Evolutionary conservation across 2,113 vertebrate genomes (phyloP).

Genomic region (Tiliqua scincoides): DNA sequence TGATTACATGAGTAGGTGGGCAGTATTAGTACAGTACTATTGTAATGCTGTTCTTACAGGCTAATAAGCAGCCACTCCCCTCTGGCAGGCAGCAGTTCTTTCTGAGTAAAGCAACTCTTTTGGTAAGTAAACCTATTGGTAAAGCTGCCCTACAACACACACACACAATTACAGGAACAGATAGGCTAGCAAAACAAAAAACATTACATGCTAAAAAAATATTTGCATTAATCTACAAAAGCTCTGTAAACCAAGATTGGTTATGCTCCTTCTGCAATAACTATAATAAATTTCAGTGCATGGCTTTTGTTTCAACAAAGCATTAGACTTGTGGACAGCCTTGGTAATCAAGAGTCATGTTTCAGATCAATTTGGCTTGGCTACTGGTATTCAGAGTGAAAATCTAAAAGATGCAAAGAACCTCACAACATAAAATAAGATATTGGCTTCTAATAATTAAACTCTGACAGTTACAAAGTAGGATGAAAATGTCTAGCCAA

Average conservation of each 20-base stretch:
- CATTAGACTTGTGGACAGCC: neutral
- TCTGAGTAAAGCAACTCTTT: neutral
- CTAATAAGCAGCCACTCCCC: too few relatives aligned
- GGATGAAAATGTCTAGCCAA: neutral
- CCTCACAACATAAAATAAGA: neutral
- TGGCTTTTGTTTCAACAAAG: neutral
- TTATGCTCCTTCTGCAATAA: neutral
- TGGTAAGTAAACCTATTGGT: neutral
- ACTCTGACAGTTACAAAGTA: neutral
- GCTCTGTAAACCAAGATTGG: neutral
- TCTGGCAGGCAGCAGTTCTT: neutral
- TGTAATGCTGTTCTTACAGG: too few relatives aligned
- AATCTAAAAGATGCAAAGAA: slow-evolving; percentile 3
- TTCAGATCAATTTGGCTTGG: neutral
- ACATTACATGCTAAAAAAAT: neutral
- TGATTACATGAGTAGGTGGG: too few relatives aligned
- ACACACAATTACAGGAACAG: neutral
- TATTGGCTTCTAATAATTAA: neutral
- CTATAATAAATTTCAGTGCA: neutral
- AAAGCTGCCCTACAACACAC: neutral
- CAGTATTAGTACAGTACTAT: too few relatives aligned
- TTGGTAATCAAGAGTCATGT: neutral
- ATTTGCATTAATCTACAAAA: neutral
- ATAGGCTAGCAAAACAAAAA: too few relatives aligned
- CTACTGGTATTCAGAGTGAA: slow-evolving; percentile 26